A percentile compares a stretch with the other conserved stretches of the same genome.
Evolutionary conservation across 1,140 invertebrate genomes (phyloP).

Genomic region (Diachasmimorpha longicaudata): DNA sequence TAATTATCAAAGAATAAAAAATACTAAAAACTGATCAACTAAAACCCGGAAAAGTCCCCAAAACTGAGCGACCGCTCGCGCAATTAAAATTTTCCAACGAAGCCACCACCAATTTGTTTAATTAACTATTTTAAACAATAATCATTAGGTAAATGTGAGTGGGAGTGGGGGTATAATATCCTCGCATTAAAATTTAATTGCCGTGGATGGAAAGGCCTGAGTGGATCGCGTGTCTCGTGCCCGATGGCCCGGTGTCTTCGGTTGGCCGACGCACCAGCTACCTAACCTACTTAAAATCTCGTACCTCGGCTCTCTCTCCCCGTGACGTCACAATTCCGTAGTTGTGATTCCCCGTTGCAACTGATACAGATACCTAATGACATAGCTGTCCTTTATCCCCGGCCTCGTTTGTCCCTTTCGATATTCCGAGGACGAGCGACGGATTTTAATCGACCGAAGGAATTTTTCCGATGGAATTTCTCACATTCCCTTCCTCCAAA

Average conservation of each 20-base stretch:
- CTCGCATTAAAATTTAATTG: neutral
- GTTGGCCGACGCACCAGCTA: neutral
- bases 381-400: neutral
- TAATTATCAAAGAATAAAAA: too few relatives aligned
- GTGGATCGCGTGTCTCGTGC: neutral
- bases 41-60: too few relatives aligned
- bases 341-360: neutral
- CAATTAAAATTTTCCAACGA: too few relatives aligned
- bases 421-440: neutral
- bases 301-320: conserved; percentile 15
- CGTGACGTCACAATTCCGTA: neutral
- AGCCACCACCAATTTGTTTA: too few relatives aligned
- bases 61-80: too few relatives aligned
- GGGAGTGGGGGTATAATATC: too few relatives aligned
- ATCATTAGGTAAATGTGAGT: too few relatives aligned
- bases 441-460: neutral
- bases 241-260: neutral
- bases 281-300: conserved; percentile 17
- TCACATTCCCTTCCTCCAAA: neutral
- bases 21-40: too few relatives aligned
- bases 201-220: neutral
- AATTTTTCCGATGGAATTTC: neutral
- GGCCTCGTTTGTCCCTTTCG: neutral
- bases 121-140: too few relatives aligned
- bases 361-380: neutral